A percentile compares a stretch with the other conserved stretches of the same genome.
These are phyloP conservation scores for Sminthurides aquaticus DNA, from an alignment of 2,888 invertebrate species.

Conservation along the genomic window DNA sequence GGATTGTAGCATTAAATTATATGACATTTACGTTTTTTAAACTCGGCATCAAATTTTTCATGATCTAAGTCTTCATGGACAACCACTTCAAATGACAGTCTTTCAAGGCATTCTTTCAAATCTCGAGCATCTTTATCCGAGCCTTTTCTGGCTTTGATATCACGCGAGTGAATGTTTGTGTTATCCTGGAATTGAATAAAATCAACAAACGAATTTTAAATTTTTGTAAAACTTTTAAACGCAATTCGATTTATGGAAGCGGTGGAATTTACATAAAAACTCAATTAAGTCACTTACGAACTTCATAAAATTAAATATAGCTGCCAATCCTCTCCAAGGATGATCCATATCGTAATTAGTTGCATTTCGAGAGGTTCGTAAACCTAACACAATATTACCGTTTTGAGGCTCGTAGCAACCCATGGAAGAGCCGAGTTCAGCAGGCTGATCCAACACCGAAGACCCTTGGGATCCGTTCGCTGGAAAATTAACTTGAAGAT, in stretches of 20 bases:
- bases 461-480: background rate
- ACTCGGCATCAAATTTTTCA: conserved; percentile 23
- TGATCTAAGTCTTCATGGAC: conserved; percentile 26
- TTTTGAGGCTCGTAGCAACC: background rate
- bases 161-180: conserved; percentile 28
- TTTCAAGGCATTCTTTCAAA: conserved; percentile 26
- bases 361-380: background rate
- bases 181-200: conserved; percentile 30
- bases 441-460: background rate
- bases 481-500: no score
- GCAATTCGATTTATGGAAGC: no score
- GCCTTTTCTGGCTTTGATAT: conserved; percentile 28
- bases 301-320: conserved; percentile 39
- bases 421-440: background rate
- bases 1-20: no score
- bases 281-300: conserved; percentile 30
- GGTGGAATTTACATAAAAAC: background rate
- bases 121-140: conserved; percentile 37
- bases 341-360: conserved; percentile 32
- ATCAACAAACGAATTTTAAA: no score
- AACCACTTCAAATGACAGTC: conserved; percentile 34
- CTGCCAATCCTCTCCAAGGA: conserved; percentile 34
- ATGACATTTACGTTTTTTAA: conserved; percentile 33
- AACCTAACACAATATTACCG: background rate
- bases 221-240: background rate